Conservation (phyloP, 2,113 vertebrate genomes). For the Heterochromis multidens region DNA sequence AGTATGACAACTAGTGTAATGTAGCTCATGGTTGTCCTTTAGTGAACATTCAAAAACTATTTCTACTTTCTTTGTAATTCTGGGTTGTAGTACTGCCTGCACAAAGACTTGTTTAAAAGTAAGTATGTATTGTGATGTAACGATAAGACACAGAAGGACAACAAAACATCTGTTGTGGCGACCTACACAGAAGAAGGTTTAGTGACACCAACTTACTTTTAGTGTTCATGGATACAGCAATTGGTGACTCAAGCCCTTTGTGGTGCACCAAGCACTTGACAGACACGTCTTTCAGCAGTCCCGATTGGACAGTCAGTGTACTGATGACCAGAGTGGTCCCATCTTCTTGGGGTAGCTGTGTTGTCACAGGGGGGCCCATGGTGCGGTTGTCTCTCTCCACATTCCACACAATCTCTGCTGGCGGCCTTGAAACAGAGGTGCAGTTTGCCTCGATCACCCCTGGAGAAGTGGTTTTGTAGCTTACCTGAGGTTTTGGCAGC, state of each 20-base stretch:
- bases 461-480: slow-evolving; percentile 73
- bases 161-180: not conserved
- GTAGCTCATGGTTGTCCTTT: not conserved
- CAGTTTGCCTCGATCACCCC: slow-evolving; percentile 81
- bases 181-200: not conserved
- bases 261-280: slow-evolving; percentile 81
- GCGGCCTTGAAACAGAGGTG: slow-evolving; percentile 71
- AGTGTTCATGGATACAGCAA: slow-evolving; percentile 82
- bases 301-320: slow-evolving; percentile 67
- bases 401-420: slow-evolving; percentile 77
- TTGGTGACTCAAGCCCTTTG: slow-evolving; percentile 76
- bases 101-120: not conserved
- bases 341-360: slow-evolving; percentile 51
- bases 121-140: not conserved
- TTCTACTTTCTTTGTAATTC: not conserved
- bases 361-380: slow-evolving; percentile 62
- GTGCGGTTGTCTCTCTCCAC: slow-evolving; percentile 77
- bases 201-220: slow-evolving; percentile 70
- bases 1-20: not conserved
- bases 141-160: no score
- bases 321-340: slow-evolving; percentile 77
- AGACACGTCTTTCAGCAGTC: slow-evolving; percentile 76
- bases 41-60: not conserved
- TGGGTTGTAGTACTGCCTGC: not conserved
- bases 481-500: slow-evolving; percentile 79